Percentiles rank a stretch among this genome's conserved stretches.
Conservation (phyloP, 2,113 vertebrate species). For the Aldabrachelys gigantea region DNA sequence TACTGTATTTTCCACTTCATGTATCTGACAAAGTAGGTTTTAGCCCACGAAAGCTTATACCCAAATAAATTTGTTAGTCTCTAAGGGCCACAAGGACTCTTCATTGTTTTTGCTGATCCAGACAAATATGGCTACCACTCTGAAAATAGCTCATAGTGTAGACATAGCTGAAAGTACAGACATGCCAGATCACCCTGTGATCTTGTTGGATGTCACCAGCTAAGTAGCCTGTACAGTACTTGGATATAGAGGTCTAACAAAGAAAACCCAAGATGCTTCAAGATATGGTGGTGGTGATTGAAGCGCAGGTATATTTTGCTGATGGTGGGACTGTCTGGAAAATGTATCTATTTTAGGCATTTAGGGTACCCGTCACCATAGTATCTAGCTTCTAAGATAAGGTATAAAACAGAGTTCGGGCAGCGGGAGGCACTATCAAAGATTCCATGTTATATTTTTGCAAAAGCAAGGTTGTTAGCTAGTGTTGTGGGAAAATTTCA, state of each 20-base stretch:
- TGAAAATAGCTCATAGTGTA: neutral
- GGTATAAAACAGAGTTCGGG: neutral
- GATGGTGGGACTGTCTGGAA: neutral
- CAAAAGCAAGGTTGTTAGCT: neutral
- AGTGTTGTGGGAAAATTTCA: constrained; percentile 5
- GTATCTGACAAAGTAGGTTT: too few species aligned
- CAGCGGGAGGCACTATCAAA: neutral
- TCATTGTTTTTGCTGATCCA: too few species aligned
- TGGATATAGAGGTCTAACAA: neutral
- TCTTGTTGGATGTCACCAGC: neutral
- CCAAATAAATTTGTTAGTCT: too few species aligned
- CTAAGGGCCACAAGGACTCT: too few species aligned
- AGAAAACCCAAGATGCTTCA: neutral
- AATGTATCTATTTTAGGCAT: neutral
- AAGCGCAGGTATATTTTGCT: neutral
- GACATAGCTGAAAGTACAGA: neutral
- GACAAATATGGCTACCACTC: too few species aligned
- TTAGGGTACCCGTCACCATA: neutral
- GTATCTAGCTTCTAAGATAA: neutral
- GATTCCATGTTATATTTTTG: neutral
- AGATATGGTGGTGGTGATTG: neutral
- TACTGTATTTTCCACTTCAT: too few species aligned
- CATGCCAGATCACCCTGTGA: neutral
- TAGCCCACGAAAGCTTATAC: too few species aligned
- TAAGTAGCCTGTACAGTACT: neutral